phyloP scores from a whole-genome alignment of 2,113 vertebrate genomes.

The Carassius gibelio region DNA sequence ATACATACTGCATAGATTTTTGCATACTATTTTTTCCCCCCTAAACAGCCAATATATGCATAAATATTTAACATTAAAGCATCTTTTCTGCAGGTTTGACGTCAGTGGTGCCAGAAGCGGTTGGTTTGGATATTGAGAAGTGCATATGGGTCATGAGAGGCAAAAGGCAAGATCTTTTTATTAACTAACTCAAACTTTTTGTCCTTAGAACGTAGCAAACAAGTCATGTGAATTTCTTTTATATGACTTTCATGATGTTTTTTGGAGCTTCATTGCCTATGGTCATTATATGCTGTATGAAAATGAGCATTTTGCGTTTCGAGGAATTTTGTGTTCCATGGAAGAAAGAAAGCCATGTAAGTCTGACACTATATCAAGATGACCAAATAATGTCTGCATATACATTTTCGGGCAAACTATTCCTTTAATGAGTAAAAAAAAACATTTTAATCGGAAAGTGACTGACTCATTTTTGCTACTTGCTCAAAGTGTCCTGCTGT shows the following conservation, averaged over 20 bases:
- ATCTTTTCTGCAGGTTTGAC: neutral
- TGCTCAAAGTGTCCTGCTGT: neutral
- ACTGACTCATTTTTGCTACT: neutral
- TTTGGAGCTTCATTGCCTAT: neutral
- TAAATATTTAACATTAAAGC: neutral
- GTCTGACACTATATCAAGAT: neutral
- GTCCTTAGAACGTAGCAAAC: neutral
- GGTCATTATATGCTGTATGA: neutral
- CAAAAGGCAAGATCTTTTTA: neutral
- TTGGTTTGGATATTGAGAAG: conserved; percentile 2
- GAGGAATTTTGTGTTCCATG: neutral
- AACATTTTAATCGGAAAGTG: neutral
- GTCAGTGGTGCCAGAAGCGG: neutral
- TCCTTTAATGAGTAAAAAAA: neutral
- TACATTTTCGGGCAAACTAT: neutral
- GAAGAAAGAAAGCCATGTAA: neutral
- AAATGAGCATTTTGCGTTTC: neutral
- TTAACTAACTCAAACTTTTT: neutral
- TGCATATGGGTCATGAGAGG: neutral
- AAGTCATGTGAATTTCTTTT: neutral
- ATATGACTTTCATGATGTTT: neutral
- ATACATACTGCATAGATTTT: neutral
- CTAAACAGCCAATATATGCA: neutral
- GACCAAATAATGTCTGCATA: neutral
- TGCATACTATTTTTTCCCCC: neutral